Conservation (phyloP, 2,888 invertebrate genomes). For the Linyphia triangularis region DNA sequence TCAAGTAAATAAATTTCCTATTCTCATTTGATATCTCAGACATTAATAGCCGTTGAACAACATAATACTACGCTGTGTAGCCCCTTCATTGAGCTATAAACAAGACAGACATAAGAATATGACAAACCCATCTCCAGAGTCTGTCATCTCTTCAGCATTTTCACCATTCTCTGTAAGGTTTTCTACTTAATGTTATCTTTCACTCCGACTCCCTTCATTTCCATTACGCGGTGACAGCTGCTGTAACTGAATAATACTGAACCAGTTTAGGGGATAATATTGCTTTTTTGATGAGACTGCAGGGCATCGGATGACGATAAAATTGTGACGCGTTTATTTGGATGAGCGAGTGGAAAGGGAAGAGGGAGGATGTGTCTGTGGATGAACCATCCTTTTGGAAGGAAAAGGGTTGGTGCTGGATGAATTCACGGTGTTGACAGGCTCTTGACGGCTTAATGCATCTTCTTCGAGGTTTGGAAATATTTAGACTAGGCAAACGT, state of each 20-base stretch:
- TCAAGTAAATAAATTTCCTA: no score
- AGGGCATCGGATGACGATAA: background rate
- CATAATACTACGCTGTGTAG: no score
- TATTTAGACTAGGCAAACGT: conserved; percentile 29
- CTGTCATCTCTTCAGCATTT: background rate
- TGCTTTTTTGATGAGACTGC: conserved; percentile 15
- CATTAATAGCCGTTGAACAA: no score
- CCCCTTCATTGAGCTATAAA: no score
- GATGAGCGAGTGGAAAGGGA: background rate
- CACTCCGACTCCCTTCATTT: conserved; percentile 3
- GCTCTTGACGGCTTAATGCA: conserved; percentile 52
- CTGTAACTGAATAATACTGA: background rate
- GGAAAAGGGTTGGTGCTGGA: background rate
- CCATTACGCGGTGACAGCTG: background rate
- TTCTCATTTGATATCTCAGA: no score
- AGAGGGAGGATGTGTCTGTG: background rate
- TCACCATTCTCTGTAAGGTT: background rate
- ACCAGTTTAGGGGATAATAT: conserved; percentile 23
- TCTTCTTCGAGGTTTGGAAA: conserved; percentile 34
- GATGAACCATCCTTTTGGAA: background rate
- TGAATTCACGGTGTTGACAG: conserved; percentile 32
- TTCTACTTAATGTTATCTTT: background rate
- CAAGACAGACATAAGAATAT: background rate
- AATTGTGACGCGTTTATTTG: conserved; percentile 42
- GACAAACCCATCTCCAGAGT: background rate